Conservation (phyloP, 2,797 vertebrate genomes). For the Bradypodion ventrale region DNA sequence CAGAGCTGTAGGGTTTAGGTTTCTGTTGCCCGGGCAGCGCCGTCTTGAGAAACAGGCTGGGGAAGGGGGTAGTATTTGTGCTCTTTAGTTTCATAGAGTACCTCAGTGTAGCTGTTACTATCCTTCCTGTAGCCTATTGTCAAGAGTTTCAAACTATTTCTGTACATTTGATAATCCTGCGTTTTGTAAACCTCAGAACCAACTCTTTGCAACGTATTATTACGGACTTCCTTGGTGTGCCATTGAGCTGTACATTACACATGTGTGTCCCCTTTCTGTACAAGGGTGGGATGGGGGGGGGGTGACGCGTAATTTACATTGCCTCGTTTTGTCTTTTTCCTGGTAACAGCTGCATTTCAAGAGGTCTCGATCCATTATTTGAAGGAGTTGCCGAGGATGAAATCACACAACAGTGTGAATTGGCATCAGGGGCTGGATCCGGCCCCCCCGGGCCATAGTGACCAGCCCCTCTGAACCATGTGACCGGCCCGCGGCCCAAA, state of each 20-base stretch:
- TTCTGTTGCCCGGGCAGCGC: slow-evolving; percentile 3
- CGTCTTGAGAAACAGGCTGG: background rate
- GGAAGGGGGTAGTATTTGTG: background rate
- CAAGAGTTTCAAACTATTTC: slow-evolving; percentile 39
- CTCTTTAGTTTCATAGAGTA: slow-evolving; percentile 17
- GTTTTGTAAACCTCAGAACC: slow-evolving; percentile 39
- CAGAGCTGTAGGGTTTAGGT: fast-evolving
- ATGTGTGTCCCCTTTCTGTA: slow-evolving; percentile 9
- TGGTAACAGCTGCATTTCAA: background rate
- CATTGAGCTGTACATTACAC: background rate
- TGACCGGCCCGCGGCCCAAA: too few relatives aligned
- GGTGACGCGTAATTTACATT: background rate
- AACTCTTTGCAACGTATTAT: slow-evolving; percentile 16
- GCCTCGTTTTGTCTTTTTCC: background rate
- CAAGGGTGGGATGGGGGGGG: background rate
- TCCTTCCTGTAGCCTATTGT: slow-evolving; percentile 19
- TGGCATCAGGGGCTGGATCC: too few relatives aligned
- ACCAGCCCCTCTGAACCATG: too few relatives aligned
- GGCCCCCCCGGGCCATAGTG: too few relatives aligned
- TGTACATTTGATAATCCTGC: slow-evolving; percentile 26
- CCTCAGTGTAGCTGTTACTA: slow-evolving; percentile 15
- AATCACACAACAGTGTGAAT: too few relatives aligned
- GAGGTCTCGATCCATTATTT: slow-evolving; percentile 3
- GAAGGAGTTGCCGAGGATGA: background rate
- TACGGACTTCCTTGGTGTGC: slow-evolving; percentile 7